A percentile compares a stretch with the other conserved stretches of the same genome.
Conservation (phyloP, 2,888 invertebrate genomes). For the Hartigia nigra region DNA sequence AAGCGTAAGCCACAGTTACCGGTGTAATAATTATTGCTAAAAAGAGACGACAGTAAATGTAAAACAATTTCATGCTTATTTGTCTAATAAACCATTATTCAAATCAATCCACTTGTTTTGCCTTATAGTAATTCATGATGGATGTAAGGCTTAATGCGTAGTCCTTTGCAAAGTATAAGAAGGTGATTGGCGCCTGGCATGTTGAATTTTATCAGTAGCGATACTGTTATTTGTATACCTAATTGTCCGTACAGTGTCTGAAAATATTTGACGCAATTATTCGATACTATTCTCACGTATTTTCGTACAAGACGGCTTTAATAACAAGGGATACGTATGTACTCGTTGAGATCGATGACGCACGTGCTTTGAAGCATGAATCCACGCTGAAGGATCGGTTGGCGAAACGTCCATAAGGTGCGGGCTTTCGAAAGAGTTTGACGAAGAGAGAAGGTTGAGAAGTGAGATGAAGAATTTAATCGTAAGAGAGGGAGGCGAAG, state of each 20-base stretch:
- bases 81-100: background rate
- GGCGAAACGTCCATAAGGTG: background rate
- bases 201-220: background rate
- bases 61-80: background rate
- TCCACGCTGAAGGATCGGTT: background rate
- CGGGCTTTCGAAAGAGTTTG: background rate
- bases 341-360: background rate
- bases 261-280: background rate
- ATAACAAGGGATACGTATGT: background rate
- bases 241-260: background rate
- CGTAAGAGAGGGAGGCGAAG: background rate
- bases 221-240: background rate
- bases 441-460: background rate
- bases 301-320: too few species aligned
- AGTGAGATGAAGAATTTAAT: background rate
- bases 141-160: background rate
- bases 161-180: background rate
- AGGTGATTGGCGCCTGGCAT: background rate
- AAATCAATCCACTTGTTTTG: background rate
- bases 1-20: background rate
- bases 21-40: background rate
- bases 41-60: background rate
- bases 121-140: background rate
- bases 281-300: background rate
- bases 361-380: background rate